Evolutionary conservation across 2,888 invertebrate genomes (phyloP).

Genomic region (Pseudococcus viburni): DNA sequence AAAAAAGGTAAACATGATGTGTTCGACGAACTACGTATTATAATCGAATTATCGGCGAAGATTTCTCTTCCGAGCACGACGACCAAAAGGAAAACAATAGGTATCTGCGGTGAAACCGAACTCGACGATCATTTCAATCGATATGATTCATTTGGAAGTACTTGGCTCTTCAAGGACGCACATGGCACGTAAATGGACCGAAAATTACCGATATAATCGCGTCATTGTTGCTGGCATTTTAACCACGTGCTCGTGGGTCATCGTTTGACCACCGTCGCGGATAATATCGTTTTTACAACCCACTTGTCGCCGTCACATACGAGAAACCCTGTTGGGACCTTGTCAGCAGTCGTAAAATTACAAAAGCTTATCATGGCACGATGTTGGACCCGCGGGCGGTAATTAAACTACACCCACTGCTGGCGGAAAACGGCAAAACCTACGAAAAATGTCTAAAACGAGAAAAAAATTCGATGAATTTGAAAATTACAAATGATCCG

Average conservation of each 20-base stretch:
- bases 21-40: background rate
- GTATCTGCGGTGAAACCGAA: background rate
- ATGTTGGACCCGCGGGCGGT: background rate
- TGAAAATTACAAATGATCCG: background rate
- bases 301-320: background rate
- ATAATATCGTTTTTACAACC: background rate
- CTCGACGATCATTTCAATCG: background rate
- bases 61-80: background rate
- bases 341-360: background rate
- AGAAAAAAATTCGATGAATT: background rate
- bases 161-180: background rate
- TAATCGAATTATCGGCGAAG: background rate
- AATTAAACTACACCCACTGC: background rate
- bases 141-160: background rate
- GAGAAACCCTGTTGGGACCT: background rate
- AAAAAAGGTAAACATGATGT: background rate
- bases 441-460: background rate
- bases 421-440: background rate
- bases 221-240: slow-evolving; percentile 4
- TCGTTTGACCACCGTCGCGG: background rate
- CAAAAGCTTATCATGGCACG: background rate
- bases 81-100: background rate
- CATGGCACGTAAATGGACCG: background rate
- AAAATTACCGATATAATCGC: slow-evolving; percentile 15
- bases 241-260: background rate